phyloP scores from a whole-genome alignment of 2,113 vertebrate species.

The Pholis gunnellus region DNA sequence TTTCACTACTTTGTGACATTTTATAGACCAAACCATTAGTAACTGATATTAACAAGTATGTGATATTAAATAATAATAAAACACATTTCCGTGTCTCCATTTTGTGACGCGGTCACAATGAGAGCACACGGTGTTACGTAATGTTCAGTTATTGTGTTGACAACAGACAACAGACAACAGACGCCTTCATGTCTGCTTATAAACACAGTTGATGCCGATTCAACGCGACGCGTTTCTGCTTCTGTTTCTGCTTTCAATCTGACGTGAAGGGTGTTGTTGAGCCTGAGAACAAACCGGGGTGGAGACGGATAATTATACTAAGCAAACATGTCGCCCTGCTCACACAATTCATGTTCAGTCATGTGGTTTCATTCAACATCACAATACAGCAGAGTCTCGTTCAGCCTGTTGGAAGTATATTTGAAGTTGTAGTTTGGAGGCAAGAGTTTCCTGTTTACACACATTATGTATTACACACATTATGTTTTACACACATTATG shows the following conservation, averaged over 20 bases:
- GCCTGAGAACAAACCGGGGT: conserved; percentile 6
- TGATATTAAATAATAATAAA: no score
- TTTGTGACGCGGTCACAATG: background rate
- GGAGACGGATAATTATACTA: background rate
- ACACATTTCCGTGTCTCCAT: background rate
- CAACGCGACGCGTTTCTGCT: background rate
- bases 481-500: no score
- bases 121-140: background rate
- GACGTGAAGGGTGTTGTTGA: background rate
- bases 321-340: conserved; percentile 25
- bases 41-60: no score
- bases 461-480: background rate
- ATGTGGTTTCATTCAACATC: background rate
- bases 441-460: background rate
- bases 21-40: no score
- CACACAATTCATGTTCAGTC: background rate
- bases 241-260: background rate
- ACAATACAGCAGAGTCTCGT: background rate
- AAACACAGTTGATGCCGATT: background rate
- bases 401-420: background rate
- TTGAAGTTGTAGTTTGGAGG: background rate
- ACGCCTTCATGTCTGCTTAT: background rate
- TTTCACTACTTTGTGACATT: no score
- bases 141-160: background rate
- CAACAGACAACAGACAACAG: no score